phyloP scores from a whole-genome alignment of 2,888 invertebrate species.

The Molorchus minor region DNA sequence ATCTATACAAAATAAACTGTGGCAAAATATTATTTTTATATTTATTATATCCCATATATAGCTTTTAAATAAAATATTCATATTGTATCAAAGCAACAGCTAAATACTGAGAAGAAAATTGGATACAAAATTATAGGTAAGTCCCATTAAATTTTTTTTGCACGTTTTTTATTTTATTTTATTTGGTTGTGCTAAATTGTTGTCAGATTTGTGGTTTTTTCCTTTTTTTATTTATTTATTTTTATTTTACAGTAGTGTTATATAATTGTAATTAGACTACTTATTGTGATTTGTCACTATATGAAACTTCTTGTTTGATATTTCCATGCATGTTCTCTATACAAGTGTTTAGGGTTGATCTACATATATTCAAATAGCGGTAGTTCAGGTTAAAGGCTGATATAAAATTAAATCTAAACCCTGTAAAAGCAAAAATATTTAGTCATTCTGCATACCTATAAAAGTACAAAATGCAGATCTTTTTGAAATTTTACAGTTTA shows the following conservation, averaged over 20 bases:
- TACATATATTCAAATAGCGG: too few relatives aligned
- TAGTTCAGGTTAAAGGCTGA: too few relatives aligned
- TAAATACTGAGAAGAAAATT: constrained; percentile 17
- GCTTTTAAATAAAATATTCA: not conserved
- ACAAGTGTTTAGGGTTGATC: too few relatives aligned
- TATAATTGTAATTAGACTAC: too few relatives aligned
- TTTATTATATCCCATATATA: constrained; percentile 19
- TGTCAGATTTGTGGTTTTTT: constrained; percentile 54
- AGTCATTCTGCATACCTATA: too few relatives aligned
- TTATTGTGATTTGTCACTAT: too few relatives aligned
- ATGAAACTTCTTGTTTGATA: too few relatives aligned
- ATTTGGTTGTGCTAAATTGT: constrained; percentile 55
- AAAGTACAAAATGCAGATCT: too few relatives aligned
- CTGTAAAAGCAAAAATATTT: too few relatives aligned
- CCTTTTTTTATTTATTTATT: constrained; percentile 33
- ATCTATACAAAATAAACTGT: constrained; percentile 56
- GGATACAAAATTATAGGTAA: constrained; percentile 44
- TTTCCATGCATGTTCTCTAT: too few relatives aligned
- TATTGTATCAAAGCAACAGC: not conserved
- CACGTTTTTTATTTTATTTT: constrained; percentile 41
- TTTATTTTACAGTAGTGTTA: constrained; percentile 23
- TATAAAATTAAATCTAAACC: too few relatives aligned
- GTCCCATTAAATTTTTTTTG: constrained; percentile 34
- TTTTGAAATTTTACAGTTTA: too few relatives aligned
- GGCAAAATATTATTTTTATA: constrained; percentile 45